Conservation (phyloP, 2,888 invertebrate species). For the Laspeyria flexula region DNA sequence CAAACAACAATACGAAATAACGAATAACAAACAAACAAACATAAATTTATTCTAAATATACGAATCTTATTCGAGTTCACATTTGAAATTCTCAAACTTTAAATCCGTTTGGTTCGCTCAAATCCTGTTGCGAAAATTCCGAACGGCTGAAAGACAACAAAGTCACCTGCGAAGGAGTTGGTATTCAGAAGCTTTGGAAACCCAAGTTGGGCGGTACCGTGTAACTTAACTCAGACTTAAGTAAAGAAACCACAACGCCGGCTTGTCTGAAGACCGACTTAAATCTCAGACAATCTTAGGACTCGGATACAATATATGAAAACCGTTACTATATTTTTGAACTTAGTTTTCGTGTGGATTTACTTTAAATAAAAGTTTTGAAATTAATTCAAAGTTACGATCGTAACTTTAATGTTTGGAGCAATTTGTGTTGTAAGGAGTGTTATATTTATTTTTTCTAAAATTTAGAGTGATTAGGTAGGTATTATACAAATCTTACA, state of each 20-base stretch:
- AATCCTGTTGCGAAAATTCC: slow-evolving; percentile 67
- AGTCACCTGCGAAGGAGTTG: slow-evolving; percentile 78
- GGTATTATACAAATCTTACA: no score
- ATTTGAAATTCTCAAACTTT: slow-evolving; percentile 69
- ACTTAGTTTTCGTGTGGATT: slow-evolving; percentile 10
- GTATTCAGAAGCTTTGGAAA: slow-evolving; percentile 72
- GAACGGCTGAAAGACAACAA: slow-evolving; percentile 59
- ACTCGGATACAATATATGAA: slow-evolving; percentile 51
- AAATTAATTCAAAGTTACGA: no score
- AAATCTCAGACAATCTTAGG: slow-evolving; percentile 68
- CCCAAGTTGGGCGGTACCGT: slow-evolving; percentile 75
- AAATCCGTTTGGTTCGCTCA: slow-evolving; percentile 65
- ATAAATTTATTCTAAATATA: slow-evolving; percentile 57
- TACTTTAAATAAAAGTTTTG: slow-evolving; percentile 7
- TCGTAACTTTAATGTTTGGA: no score
- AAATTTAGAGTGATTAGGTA: no score
- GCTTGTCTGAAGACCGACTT: slow-evolving; percentile 76
- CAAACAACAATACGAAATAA: slow-evolving; percentile 41
- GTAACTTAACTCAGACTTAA: slow-evolving; percentile 78
- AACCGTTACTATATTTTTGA: slow-evolving; percentile 28
- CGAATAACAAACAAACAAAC: slow-evolving; percentile 48
- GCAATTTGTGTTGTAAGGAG: no score
- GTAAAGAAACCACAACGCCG: slow-evolving; percentile 80
- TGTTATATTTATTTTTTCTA: no score
- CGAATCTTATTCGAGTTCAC: slow-evolving; percentile 52